A percentile compares a stretch with the other conserved stretches of the same genome.
Evolutionary conservation across 2,888 invertebrate species (phyloP).

Genomic region (Uloborus plumipes): DNA sequence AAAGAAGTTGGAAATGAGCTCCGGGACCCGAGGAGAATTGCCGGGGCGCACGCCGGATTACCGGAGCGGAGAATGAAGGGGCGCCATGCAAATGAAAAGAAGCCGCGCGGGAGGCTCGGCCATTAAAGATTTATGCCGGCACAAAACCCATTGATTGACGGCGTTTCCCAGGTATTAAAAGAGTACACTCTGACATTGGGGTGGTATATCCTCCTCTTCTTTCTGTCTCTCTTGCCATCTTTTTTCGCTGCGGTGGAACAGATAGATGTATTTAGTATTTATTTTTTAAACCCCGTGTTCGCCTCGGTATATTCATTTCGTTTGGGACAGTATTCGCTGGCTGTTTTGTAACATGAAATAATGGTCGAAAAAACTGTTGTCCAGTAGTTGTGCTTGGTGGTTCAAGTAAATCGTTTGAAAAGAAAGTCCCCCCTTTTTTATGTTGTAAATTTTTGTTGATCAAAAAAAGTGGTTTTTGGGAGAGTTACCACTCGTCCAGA

Average conservation of each 20-base stretch:
- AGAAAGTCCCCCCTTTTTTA: too few species aligned
- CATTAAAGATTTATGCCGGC: constrained; percentile 64
- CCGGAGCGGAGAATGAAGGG: constrained; percentile 1
- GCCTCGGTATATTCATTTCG: too few species aligned
- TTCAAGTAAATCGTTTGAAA: too few species aligned
- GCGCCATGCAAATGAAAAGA: constrained; percentile 63
- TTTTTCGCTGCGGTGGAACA: constrained; percentile 50
- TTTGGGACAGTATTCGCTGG: too few species aligned
- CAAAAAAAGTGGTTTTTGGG: too few species aligned
- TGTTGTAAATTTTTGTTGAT: too few species aligned
- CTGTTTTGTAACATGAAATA: too few species aligned
- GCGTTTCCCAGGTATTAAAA: constrained; percentile 60
- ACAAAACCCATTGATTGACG: constrained; percentile 62
- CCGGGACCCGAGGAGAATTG: constrained; percentile 26
- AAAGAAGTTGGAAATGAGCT: constrained; percentile 43
- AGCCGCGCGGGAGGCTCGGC: constrained; percentile 48
- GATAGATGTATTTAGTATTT: constrained; percentile 22
- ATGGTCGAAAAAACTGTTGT: too few species aligned
- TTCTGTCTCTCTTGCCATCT: constrained; percentile 28
- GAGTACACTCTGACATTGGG: neutral
- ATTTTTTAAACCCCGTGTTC: constrained; percentile 18
- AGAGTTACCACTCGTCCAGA: too few species aligned
- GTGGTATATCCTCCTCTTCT: constrained; percentile 15
- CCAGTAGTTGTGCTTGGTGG: too few species aligned
- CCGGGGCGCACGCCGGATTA: constrained; percentile 2